A percentile compares a stretch with the other conserved stretches of the same genome.
Conservation (phyloP, 2,888 invertebrate species). For the Idaea biselata region DNA sequence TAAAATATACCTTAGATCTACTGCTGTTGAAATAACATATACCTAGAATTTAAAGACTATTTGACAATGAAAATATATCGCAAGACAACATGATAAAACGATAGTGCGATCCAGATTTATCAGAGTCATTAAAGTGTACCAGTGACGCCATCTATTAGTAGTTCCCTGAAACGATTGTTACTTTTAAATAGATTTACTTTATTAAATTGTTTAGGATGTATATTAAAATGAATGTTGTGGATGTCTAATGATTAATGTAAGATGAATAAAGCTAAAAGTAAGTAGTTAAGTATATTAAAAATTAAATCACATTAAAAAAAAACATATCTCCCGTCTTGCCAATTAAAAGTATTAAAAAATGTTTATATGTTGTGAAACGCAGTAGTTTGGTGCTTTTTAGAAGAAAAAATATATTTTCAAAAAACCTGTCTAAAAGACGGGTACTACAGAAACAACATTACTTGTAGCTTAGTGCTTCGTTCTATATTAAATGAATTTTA, state of each 20-base stretch:
- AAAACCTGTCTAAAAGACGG: slow-evolving; percentile 29
- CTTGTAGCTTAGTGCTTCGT: background rate
- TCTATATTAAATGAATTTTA: background rate
- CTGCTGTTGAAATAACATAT: background rate
- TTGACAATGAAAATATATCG: slow-evolving; percentile 70
- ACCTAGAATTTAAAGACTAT: slow-evolving; percentile 10
- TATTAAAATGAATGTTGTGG: background rate
- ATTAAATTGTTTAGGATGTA: background rate
- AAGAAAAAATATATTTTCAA: slow-evolving; percentile 13
- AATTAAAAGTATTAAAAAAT: slow-evolving; percentile 62
- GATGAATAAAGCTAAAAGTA: background rate
- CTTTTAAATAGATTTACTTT: background rate
- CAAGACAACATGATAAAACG: background rate
- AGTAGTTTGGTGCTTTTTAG: slow-evolving; percentile 38
- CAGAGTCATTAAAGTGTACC: background rate
- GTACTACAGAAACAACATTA: background rate
- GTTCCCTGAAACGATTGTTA: background rate
- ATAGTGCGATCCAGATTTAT: background rate
- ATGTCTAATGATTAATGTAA: background rate
- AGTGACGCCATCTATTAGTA: background rate
- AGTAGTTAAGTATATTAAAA: slow-evolving; percentile 3
- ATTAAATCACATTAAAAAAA: slow-evolving; percentile 25
- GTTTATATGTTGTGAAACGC: slow-evolving; percentile 46
- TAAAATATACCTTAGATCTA: background rate
- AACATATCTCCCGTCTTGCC: slow-evolving; percentile 79